These are phyloP conservation scores for Poeciliopsis turneri DNA, from an alignment of 2,797 vertebrate genomes.

Conservation along the genomic window DNA sequence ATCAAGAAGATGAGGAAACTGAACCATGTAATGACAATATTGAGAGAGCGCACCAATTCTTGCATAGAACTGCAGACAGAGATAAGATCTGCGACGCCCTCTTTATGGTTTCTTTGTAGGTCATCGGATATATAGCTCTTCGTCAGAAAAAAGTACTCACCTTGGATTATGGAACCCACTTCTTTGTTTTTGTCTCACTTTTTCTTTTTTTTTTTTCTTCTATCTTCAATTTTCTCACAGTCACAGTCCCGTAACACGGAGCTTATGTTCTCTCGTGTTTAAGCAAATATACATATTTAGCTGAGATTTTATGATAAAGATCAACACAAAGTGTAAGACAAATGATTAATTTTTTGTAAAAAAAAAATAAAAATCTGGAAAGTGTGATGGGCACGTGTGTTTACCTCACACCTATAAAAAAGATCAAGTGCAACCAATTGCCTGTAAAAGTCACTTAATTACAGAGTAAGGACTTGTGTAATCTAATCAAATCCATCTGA, in stretches of 20 bases:
- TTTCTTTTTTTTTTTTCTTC: neutral
- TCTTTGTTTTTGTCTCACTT: neutral
- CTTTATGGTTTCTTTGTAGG: neutral
- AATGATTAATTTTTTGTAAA: neutral
- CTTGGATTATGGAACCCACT: neutral
- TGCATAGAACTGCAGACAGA: slow-evolving; percentile 37
- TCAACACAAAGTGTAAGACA: neutral
- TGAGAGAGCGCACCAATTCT: neutral
- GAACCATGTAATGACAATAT: neutral
- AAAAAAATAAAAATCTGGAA: neutral
- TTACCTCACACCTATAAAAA: neutral
- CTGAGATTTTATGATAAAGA: neutral
- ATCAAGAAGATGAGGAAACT: slow-evolving; percentile 6
- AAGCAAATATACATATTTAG: no score
- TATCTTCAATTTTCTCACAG: neutral
- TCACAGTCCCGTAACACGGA: neutral
- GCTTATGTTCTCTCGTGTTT: neutral
- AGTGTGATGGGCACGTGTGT: neutral
- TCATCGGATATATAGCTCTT: slow-evolving; percentile 32
- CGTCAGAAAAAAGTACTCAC: neutral
- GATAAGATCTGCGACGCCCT: slow-evolving; percentile 54
- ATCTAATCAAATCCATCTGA: neutral
- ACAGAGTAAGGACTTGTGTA: neutral
- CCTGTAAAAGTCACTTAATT: neutral
- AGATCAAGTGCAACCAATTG: neutral